Evolutionary conservation across 2,113 vertebrate species (phyloP).

Genomic region (Riparia riparia): DNA sequence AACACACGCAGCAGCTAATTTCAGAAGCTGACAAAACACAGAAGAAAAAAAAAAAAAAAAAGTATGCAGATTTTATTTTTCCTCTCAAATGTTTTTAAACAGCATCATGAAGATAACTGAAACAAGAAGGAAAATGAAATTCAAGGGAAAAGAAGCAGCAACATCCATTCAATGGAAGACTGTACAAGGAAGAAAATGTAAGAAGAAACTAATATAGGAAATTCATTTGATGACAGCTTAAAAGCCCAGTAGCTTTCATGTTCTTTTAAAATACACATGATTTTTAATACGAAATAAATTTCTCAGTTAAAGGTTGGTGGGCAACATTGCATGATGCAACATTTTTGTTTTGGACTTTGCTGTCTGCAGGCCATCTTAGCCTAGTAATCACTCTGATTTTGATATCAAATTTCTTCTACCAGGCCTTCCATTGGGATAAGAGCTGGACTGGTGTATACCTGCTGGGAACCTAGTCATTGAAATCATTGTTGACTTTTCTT

Average conservation of each 20-base stretch:
- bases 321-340: neutral
- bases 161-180: neutral
- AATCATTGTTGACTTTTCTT: neutral
- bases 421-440: neutral
- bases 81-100: neutral
- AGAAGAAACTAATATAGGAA: neutral
- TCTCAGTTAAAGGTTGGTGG: neutral
- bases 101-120: neutral
- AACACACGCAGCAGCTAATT: neutral
- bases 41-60: neutral
- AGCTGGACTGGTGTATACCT: neutral
- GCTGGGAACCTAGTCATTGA: neutral
- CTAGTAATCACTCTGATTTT: neutral
- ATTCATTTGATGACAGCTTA: neutral
- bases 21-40: neutral
- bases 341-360: neutral
- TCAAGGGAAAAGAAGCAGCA: neutral
- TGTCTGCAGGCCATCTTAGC: neutral
- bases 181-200: neutral
- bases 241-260: neutral
- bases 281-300: neutral
- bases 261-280: neutral
- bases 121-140: neutral
- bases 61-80: neutral
- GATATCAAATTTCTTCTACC: neutral